Evolutionary conservation across 2,113 vertebrate species (phyloP), one percentile per base, ranked within the genome.

Genomic region (Euleptes europaea): DNA sequence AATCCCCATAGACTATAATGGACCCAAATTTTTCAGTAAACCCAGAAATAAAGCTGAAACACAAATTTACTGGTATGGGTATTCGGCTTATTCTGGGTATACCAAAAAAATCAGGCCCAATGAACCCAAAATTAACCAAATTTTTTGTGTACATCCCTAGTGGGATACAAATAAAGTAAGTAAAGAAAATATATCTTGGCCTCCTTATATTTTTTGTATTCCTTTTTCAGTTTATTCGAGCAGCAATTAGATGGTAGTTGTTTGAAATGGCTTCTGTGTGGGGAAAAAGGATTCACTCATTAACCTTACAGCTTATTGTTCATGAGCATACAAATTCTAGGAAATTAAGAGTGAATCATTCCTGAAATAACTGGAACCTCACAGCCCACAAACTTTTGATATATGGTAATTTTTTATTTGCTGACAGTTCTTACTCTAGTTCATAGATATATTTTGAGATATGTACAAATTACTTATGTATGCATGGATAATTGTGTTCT

Each of bases 401-500:
- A 63, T 33, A 9, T 21, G 92, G 63, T 80, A 42, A 60, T 85
- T 88, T 85, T 4, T 51, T 93, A 21, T 49, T 13, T 0, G 63
- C 35, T 3, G 77, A 51, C 35, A 38, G 23, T 51, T 31, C 11
- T 66, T 12, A 11, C 71, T 31, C 82, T 89, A 88, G 82, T 89
- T 89, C 21, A 9, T 63, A 80, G 63, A 84, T 80, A 82, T 44
- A 44, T 33, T 82, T 54, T 63, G 44, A 33, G 89, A 86, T 90
- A 91, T 92, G 90, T 86, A 77, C 81, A 76, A 93, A 90, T 94
- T 94, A 38, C 38, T 19, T 31, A 92, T 91, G 92, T 89, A 92
- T 92, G 88, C 90, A 94, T 93, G 90, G 89, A 93, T 93, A 93
- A 92, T 94, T 94, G 90, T 92, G 88, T 92, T 92, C 88, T 90